These are phyloP conservation scores for Cebidichthys violaceus DNA, from an alignment of 2,113 vertebrate species.

Conservation along the genomic window DNA sequence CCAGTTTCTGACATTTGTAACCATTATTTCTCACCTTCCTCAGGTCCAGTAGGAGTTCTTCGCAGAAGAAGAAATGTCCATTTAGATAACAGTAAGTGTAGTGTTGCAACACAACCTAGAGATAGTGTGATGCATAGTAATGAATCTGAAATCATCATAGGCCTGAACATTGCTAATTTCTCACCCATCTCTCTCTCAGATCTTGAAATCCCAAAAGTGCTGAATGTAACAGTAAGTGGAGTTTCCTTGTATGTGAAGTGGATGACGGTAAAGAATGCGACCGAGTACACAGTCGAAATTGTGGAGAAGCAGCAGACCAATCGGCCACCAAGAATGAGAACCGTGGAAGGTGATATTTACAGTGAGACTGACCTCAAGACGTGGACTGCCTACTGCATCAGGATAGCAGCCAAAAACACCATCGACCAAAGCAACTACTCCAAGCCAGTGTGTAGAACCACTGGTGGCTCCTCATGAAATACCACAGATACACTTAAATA, in stretches of 20 bases:
- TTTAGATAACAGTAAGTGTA: constrained; percentile 41
- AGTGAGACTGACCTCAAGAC: constrained; percentile 68
- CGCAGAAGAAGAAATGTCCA: constrained; percentile 71
- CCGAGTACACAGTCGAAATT: constrained; percentile 68
- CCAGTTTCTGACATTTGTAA: neutral
- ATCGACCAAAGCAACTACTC: constrained; percentile 64
- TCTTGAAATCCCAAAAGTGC: constrained; percentile 71
- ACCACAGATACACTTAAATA: constrained; percentile 4
- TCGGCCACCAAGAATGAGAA: constrained; percentile 9
- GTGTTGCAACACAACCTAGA: neutral
- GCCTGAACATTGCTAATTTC: neutral
- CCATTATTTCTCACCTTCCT: neutral
- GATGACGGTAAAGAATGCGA: constrained; percentile 63
- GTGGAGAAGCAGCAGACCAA: constrained; percentile 39
- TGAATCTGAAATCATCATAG: neutral
- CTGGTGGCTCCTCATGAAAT: constrained; percentile 50
- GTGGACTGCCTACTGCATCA: constrained; percentile 74
- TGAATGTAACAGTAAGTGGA: constrained; percentile 63
- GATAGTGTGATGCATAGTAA: neutral
- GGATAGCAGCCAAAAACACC: constrained; percentile 68
- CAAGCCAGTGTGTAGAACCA: constrained; percentile 60
- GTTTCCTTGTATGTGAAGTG: constrained; percentile 71
- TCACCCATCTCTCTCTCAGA: constrained; percentile 49
- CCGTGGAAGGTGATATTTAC: constrained; percentile 44
- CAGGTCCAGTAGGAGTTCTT: constrained; percentile 45